Evolutionary conservation across 2,797 vertebrate species (phyloP).

Genomic region (Silurus aristotelis): DNA sequence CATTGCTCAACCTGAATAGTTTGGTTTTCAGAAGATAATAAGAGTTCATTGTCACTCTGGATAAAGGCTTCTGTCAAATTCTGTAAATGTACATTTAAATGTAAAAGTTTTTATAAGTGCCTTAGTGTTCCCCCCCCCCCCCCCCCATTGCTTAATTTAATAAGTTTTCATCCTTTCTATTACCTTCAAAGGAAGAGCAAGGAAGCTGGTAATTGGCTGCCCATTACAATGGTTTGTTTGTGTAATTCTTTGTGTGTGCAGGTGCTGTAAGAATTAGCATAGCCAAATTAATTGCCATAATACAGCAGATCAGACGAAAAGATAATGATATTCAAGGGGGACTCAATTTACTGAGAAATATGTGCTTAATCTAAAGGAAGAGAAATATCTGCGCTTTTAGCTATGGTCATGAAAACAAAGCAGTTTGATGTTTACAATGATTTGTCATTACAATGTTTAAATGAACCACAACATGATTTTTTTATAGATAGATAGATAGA

Average conservation of each 20-base stretch:
- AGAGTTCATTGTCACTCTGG: no score
- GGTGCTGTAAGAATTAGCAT: constrained; percentile 56
- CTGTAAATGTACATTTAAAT: no score
- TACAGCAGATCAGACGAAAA: constrained; percentile 32
- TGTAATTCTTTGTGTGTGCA: constrained; percentile 50
- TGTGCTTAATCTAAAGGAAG: constrained; percentile 12
- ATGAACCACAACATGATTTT: not conserved
- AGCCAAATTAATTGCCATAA: constrained; percentile 50
- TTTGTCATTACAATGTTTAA: not conserved
- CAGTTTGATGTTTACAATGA: not conserved
- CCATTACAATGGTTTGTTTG: constrained; percentile 54
- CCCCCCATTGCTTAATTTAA: constrained; percentile 31
- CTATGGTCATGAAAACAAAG: not conserved
- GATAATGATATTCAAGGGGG: constrained; percentile 45
- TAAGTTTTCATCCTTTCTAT: constrained; percentile 24
- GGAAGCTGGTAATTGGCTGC: constrained; percentile 43
- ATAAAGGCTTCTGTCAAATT: no score
- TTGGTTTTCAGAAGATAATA: no score
- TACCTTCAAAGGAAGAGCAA: constrained; percentile 45
- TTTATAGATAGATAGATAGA: no score
- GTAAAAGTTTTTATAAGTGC: not conserved
- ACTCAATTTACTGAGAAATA: constrained; percentile 38
- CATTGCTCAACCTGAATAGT: not conserved
- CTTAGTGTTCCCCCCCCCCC: not conserved
- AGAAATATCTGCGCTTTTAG: not conserved